Conservation (phyloP, 2,797 vertebrate species). For the Melanotaenia boesemani region DNA sequence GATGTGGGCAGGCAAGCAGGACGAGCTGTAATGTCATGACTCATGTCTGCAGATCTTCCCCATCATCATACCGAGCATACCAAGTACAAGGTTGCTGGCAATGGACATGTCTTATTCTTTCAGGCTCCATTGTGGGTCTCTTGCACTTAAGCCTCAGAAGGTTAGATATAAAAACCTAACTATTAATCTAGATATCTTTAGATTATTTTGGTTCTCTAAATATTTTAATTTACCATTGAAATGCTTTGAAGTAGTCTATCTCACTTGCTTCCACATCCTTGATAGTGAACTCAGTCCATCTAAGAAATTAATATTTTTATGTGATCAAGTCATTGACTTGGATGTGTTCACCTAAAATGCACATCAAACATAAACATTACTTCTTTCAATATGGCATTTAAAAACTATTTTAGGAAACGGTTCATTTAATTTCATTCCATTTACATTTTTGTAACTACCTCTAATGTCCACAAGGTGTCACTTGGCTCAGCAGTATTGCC, state of each 20-base stretch:
- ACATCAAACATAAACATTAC: neutral
- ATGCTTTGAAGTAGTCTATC: neutral
- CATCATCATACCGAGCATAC: constrained; percentile 36
- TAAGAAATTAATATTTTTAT: neutral
- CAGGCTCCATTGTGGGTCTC: neutral
- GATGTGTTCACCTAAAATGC: neutral
- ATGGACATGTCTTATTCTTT: constrained; percentile 1
- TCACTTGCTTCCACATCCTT: neutral
- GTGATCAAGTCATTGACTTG: neutral
- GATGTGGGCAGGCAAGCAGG: constrained; percentile 15
- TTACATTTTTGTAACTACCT: constrained; percentile 8
- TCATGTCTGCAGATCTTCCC: constrained; percentile 30
- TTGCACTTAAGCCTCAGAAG: neutral
- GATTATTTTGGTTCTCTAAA: neutral
- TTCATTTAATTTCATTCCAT: neutral
- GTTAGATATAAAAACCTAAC: neutral
- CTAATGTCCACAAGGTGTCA: constrained; percentile 72
- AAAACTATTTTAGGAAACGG: neutral
- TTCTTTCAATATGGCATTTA: neutral
- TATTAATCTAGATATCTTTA: neutral
- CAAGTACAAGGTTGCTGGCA: neutral
- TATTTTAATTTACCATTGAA: neutral
- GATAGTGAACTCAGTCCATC: neutral
- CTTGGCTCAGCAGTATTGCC: constrained; percentile 31
- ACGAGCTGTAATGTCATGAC: constrained; percentile 31